Base-by-base conservation (phyloP, 2,113 vertebrate genomes). In the Platichthys flesus region DNA sequence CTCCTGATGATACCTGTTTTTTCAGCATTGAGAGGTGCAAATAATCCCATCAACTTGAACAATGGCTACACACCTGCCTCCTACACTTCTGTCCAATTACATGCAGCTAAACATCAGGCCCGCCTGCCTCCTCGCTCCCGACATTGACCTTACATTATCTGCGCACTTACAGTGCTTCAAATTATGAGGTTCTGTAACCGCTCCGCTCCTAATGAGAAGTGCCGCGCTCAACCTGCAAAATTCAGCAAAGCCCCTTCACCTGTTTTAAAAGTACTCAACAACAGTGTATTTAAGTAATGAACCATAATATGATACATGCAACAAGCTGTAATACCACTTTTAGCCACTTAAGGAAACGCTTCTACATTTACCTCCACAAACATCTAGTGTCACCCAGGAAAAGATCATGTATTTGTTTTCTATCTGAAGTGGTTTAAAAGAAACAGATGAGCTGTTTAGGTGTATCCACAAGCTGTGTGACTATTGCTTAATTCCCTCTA, bases 11-110 rank as follows among this genome's bases (percentile, higher is more conserved):
- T 94, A 92, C 92, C 93, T 94, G 93, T 82, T 91, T 86, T 85
- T 87, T 85, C 75, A 80, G 63, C 88, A 84, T 55, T 90, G 90
- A 94, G 89, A 93, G 90, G 93, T 94, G 83, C 91, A 94, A 94
- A 94, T 94, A 94, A 95, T 94, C 92, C 85, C 89, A 92, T 95
- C 93, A 94, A 89, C 89, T 82, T 81, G 92, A 95, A 94, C 94
- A 94, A 95, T 93, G 80, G 89, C 88, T 85, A 67, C 89, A 90
- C 92, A 94, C 94, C 91, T 94, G 92, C 90, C 88, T 83, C 82
- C 77, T 74, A 81, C 85, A 57, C 77, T 81, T 72, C 88, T 72
- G 85, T 70, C 85, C 91, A 93, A 92, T 93, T 93, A 93, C 84
- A 83, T 64, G 60, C 80, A 82, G 70, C 87, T 88, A 85, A 93